A percentile compares a stretch with the other conserved stretches of the same genome.
phyloP scores from a whole-genome alignment of 2,797 vertebrate species.

The Babyrousa celebensis region DNA sequence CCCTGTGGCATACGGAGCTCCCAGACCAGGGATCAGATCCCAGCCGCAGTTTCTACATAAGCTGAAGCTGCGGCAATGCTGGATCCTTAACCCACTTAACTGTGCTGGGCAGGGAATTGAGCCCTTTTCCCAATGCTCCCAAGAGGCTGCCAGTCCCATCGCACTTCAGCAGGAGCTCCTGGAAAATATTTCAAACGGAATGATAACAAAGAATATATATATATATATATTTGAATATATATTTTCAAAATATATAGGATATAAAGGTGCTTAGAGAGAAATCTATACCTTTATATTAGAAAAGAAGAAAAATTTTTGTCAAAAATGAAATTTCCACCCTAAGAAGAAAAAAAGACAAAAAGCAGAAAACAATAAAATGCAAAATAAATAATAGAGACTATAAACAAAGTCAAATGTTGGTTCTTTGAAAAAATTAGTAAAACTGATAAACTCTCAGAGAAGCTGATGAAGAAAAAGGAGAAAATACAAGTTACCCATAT shows the following conservation, averaged over 20 bases:
- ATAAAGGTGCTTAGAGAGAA: not conserved
- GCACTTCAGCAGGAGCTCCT: too few relatives aligned
- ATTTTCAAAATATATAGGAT: conserved; percentile 3
- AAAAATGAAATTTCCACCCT: not conserved
- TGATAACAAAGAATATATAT: not conserved
- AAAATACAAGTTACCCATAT: not conserved
- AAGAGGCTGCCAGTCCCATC: too few relatives aligned
- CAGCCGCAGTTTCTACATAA: too few relatives aligned
- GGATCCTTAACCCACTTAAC: too few relatives aligned
- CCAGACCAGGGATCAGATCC: too few relatives aligned
- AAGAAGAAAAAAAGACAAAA: conserved; percentile 11
- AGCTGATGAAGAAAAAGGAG: not conserved
- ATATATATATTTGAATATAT: too few relatives aligned
- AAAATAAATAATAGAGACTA: conserved; percentile 7
- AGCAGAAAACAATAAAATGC: not conserved
- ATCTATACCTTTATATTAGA: not conserved
- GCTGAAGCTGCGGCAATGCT: too few relatives aligned
- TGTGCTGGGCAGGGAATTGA: too few relatives aligned
- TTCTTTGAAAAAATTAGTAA: conserved; percentile 42
- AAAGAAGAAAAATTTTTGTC: not conserved
- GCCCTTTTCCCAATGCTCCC: too few relatives aligned
- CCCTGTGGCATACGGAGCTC: too few relatives aligned
- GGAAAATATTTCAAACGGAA: conserved; percentile 12
- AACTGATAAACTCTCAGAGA: not conserved
- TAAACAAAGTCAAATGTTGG: not conserved